A percentile compares a stretch with the other conserved stretches of the same genome.
These are phyloP conservation scores for Ophion slaviceki DNA, from an alignment of 2,888 invertebrate genomes.

Conservation along the genomic window DNA sequence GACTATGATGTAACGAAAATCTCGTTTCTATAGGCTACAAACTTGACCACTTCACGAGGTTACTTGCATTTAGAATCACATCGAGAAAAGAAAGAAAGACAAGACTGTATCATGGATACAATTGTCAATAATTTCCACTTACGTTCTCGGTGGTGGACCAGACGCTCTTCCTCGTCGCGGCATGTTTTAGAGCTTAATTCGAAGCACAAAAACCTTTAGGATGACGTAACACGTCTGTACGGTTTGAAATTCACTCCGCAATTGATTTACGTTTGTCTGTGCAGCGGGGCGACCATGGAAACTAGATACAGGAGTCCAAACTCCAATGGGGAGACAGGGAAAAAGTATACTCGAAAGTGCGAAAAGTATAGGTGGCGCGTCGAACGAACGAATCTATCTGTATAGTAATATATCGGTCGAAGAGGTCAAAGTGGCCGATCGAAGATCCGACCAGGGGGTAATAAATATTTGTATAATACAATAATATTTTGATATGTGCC, in stretches of 20 bases:
- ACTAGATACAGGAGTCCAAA: too few species aligned
- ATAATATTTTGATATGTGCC: too few species aligned
- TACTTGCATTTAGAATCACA: not conserved
- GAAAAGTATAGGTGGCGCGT: too few species aligned
- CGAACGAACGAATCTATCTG: too few species aligned
- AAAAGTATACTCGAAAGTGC: too few species aligned
- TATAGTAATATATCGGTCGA: too few species aligned
- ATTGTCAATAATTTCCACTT: constrained; percentile 65
- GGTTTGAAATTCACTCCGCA: constrained; percentile 62
- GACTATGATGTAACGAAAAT: constrained; percentile 66
- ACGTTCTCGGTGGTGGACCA: constrained; percentile 80
- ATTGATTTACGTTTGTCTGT: constrained; percentile 62
- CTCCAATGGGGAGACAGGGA: too few species aligned
- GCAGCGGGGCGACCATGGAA: not conserved
- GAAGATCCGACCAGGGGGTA: too few species aligned
- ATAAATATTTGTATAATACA: too few species aligned
- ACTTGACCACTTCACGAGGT: constrained; percentile 7
- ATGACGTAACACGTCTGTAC: constrained; percentile 47
- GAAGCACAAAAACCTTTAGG: constrained; percentile 30
- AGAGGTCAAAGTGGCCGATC: too few species aligned
- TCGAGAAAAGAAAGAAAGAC: not conserved
- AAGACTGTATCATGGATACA: not conserved
- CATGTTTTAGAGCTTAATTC: constrained; percentile 74
- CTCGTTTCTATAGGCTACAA: constrained; percentile 44
- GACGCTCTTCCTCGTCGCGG: constrained; percentile 81